phyloP scores from a whole-genome alignment of 2,888 invertebrate genomes.

The Drosophila hawaiiensis region DNA sequence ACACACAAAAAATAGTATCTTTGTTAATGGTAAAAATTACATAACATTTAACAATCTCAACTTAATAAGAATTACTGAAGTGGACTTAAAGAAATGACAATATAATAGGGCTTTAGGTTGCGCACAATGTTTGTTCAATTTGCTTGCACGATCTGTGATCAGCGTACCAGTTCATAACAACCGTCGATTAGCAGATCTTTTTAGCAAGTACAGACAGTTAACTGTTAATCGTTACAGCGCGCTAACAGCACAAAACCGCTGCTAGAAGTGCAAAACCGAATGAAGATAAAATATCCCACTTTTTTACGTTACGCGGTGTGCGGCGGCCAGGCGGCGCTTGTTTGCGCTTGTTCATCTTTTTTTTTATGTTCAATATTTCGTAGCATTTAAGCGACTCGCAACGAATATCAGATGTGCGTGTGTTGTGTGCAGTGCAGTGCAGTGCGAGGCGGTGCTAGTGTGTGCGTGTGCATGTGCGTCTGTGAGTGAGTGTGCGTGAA shows the following conservation, averaged over 20 bases:
- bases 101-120: not conserved
- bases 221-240: constrained; percentile 24
- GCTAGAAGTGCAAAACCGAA: constrained; percentile 40
- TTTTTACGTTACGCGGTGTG: constrained; percentile 59
- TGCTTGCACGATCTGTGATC: constrained; percentile 5
- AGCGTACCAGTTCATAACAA: constrained; percentile 25
- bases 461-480: not conserved
- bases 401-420: constrained; percentile 15
- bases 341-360: constrained; percentile 52
- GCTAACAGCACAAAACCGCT: constrained; percentile 31
- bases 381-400: constrained; percentile 30
- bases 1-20: not conserved
- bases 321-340: constrained; percentile 59
- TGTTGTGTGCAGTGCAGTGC: constrained; percentile 16
- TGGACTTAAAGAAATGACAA: not conserved
- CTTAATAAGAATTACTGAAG: not conserved
- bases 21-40: not conserved
- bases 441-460: constrained; percentile 11
- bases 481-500: not conserved
- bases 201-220: constrained; percentile 29
- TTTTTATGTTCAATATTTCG: constrained; percentile 38
- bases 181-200: constrained; percentile 11
- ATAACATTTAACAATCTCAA: not conserved
- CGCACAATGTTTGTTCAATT: not conserved
- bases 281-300: constrained; percentile 45